Evolutionary conservation across 2,113 vertebrate genomes (phyloP), one percentile per base, ranked within the genome.

Genomic region (Astur gentilis): DNA sequence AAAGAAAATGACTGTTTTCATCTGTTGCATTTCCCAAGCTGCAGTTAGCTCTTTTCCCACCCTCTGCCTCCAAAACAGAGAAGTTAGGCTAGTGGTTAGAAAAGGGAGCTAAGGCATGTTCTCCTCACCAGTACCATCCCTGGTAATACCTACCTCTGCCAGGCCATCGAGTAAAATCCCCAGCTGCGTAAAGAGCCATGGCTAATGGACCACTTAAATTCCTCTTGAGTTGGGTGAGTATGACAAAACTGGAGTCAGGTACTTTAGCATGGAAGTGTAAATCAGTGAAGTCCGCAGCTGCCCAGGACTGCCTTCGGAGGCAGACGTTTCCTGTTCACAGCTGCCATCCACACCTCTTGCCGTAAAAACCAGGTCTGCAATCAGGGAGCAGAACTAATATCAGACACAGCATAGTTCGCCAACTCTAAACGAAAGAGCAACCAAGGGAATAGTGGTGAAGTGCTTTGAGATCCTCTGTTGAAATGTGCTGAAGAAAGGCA

Each of bases 381-480:
- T 6, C 11, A 14, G 70, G 58, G 71, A 76, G 27, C 71, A 58
- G 75, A 61, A 1, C 23, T 10, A 2, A 1, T 9, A 2, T 5
- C 45, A 12, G n/a, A 2, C 47, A 12, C 70, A 9, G 49, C 0
- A 0, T 10, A 31, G 77, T 36, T 7, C n/a, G 73, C 61, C 32
- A 25, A 3, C 52, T 38, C 80, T 16, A 9, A 42, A 7, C 3
- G 0, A 7, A 7, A 17, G 17, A 14, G 67, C 36, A 20, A 34
- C 14, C 54, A 14, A 23, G 72, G 2, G 20, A 17, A 16, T 2
- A 5, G 31, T 7, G 36, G 52, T 81, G 91, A 82, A 42, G 76
- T 82, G 96, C 96, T 97, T 97, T 97, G 96, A 97, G 97, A 97
- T 97, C 96, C 96, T 97, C 96, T 96, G 94, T 84, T 88, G 95